phyloP scores from a whole-genome alignment of 2,888 invertebrate species.

The Lasioglossum marginatum region DNA sequence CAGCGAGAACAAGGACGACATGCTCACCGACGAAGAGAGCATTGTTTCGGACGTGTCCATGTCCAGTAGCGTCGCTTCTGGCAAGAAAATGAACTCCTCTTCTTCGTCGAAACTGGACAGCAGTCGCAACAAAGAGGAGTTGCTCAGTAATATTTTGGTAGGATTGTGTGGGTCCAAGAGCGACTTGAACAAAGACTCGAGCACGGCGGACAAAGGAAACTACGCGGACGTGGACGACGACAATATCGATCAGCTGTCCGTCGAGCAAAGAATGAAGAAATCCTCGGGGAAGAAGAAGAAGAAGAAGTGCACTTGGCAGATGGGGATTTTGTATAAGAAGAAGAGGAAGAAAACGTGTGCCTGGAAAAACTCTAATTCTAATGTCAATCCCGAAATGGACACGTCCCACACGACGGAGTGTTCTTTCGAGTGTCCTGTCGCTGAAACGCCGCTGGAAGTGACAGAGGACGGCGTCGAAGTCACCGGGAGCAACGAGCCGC shows the following conservation, averaged over 20 bases:
- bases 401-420: background rate
- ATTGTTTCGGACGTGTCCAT: conserved; percentile 77
- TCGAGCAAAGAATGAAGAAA: conserved; percentile 43
- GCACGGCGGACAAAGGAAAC: conserved; percentile 52
- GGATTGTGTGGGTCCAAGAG: conserved; percentile 57
- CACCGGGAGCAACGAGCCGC: background rate
- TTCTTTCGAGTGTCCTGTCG: background rate
- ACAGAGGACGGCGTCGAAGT: background rate
- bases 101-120: conserved; percentile 8
- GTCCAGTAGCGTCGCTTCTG: conserved; percentile 66
- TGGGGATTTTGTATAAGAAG: conserved; percentile 76
- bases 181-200: conserved; percentile 41
- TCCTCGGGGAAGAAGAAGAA: conserved; percentile 72
- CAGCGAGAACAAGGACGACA: conserved; percentile 58
- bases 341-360: conserved; percentile 66
- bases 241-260: conserved; percentile 16
- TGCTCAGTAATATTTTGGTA: conserved; percentile 70
- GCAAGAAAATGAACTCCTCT: conserved; percentile 20
- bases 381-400: conserved; percentile 10
- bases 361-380: conserved; percentile 16
- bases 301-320: conserved; percentile 77
- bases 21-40: conserved; percentile 75
- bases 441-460: background rate
- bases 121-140: conserved; percentile 67
- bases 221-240: conserved; percentile 71